Conservation (phyloP, 1,140 invertebrate genomes). For the Berghia stephanieae region DNA sequence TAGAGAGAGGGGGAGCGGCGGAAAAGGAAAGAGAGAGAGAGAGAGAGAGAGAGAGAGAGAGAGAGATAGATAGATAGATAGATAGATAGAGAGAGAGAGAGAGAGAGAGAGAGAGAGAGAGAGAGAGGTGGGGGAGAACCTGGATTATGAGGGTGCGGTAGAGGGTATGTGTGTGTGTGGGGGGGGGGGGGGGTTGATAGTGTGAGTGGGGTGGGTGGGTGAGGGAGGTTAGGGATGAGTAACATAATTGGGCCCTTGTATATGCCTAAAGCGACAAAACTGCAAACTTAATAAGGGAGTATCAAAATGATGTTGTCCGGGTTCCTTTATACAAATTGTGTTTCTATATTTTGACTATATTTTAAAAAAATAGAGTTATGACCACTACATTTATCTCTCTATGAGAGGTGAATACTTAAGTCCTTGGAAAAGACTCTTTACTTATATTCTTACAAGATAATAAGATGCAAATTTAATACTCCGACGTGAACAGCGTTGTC, state of each 20-base stretch:
- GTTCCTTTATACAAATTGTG: too few species aligned
- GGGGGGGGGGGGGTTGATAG: not conserved
- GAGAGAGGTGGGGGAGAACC: not conserved
- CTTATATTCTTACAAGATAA: too few species aligned
- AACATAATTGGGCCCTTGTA: not conserved
- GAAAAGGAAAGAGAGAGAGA: constrained; percentile 5
- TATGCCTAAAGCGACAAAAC: not conserved
- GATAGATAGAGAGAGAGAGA: constrained; percentile 3
- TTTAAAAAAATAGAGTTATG: too few species aligned
- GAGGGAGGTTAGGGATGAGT: not conserved
- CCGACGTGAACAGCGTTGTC: too few species aligned
- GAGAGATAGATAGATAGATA: not conserved
- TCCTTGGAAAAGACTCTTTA: too few species aligned
- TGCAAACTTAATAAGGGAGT: not conserved
- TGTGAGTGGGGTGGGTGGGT: not conserved
- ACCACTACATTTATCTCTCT: too few species aligned
- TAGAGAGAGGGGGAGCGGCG: not conserved
- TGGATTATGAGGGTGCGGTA: not conserved
- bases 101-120: not conserved
- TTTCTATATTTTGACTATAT: too few species aligned
- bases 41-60: not conserved
- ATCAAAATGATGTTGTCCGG: not conserved
- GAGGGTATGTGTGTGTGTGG: not conserved
- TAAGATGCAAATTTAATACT: too few species aligned
- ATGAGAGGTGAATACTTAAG: too few species aligned